Evolutionary conservation across 2,113 vertebrate species (phyloP), one percentile per base, ranked within the genome.

Genomic region (Sigmodon hispidus): DNA sequence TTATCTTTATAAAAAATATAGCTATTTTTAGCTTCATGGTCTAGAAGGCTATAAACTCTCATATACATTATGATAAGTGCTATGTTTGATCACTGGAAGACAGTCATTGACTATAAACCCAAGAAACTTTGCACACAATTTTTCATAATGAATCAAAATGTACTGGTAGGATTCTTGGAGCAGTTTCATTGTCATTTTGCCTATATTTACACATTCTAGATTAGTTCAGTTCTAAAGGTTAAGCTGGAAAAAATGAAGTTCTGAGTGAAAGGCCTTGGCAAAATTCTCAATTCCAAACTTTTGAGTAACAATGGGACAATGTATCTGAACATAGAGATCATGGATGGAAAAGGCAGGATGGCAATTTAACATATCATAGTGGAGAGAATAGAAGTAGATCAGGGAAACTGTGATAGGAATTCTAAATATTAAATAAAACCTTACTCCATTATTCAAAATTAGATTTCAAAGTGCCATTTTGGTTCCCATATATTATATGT

Each of bases 111-210:
- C 10, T 9, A 7, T n/a, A 87, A 61, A 34, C 19, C 26, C 7
- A 89, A 29, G 31, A 73, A 92, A 94, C 72, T 67, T 24, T 16
- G 19, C 45, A 83, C 43, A 73, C 7, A 59, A 21, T 92, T 85
- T 70, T 61, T 16, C 9, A 40, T 75, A 40, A 13, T 13, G 40
- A 36, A 57, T 67, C 31, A 77, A 85, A 31, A 77, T 1, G 0
- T 72, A 59, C 31, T 40, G 12, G 9, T 43, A 9, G 24, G 9
- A 36, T 86, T 88, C 26, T 65, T 88, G 26, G 43, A 87, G 21
- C 29, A 29, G 19, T 7, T 76, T 76, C 48, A 55, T 15, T 93
- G 50, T 24, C 3, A 90, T 79, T 70, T 55, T 95, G 24, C 3
- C 48, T 89, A 2, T 61, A 4, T 17, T 11, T 91, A 72, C 16